These are phyloP conservation scores for Brachyistius frenatus DNA, from an alignment of 2,113 vertebrate genomes.

Conservation along the genomic window DNA sequence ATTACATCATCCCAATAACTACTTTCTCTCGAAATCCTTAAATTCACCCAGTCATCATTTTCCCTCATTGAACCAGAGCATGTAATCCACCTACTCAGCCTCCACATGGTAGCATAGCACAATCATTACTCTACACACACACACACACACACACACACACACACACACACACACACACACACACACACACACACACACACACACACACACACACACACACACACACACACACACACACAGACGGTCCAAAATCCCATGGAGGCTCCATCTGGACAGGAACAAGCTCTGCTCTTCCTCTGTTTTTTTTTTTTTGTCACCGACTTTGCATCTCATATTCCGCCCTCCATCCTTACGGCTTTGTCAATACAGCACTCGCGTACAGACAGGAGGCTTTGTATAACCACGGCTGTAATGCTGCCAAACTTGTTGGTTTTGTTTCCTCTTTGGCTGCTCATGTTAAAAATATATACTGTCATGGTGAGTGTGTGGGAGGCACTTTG, in stretches of 20 bases:
- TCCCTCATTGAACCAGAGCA: conserved; percentile 40
- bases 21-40: conserved; percentile 22
- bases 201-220: conserved; percentile 40
- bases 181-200: conserved; percentile 42
- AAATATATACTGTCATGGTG: conserved; percentile 10
- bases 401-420: conserved; percentile 5
- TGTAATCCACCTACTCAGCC: conserved; percentile 67
- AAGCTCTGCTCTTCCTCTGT: conserved; percentile 56
- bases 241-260: conserved; percentile 62
- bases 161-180: conserved; percentile 41
- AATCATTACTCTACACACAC: conserved; percentile 39
- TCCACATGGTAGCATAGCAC: conserved; percentile 57
- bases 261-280: conserved; percentile 81
- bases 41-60: conserved; percentile 58
- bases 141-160: conserved; percentile 36
- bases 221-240: conserved; percentile 45
- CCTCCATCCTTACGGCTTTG: conserved; percentile 10
- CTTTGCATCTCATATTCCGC: conserved; percentile 43
- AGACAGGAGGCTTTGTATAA: conserved; percentile 15
- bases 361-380: conserved; percentile 7
- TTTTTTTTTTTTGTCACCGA: conserved; percentile 57
- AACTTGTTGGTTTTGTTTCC: conserved; percentile 2
- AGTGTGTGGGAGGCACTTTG: too few species aligned
- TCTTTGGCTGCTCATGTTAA: neutral
- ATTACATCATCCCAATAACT: neutral